Conservation (phyloP, 2,113 vertebrate species). For the Speoplatyrhinus poulsoni region DNA sequence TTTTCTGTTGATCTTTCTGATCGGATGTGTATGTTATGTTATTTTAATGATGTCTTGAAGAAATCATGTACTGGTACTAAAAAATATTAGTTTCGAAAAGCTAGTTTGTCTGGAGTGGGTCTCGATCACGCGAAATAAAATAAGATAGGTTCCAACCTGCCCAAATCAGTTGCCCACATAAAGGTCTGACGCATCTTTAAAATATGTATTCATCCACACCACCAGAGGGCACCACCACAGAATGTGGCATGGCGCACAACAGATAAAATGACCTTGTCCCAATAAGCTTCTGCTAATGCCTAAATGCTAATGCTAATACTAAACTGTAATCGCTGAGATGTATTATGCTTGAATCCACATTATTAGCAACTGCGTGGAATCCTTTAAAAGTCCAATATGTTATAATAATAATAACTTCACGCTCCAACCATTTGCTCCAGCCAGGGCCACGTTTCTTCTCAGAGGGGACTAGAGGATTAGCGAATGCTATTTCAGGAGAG, state of each 20-base stretch:
- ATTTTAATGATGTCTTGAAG: too few species aligned
- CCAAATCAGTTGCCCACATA: constrained; percentile 23
- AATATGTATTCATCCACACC: constrained; percentile 33
- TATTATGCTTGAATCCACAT: not conserved
- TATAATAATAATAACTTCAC: not conserved
- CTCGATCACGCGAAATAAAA: too few species aligned
- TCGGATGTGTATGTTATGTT: too few species aligned
- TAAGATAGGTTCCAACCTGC: constrained; percentile 5
- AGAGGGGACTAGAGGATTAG: constrained; percentile 52
- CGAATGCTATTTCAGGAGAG: constrained; percentile 71
- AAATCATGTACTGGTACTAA: too few species aligned
- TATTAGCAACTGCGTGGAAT: not conserved
- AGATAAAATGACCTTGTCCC: constrained; percentile 30
- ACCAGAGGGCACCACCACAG: constrained; percentile 69
- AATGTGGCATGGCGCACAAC: not conserved
- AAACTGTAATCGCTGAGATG: not conserved
- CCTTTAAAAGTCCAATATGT: constrained; percentile 1
- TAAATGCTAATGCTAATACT: not conserved
- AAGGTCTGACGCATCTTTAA: not conserved
- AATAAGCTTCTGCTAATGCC: not conserved
- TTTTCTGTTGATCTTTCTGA: too few species aligned
- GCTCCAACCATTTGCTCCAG: not conserved
- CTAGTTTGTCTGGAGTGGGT: too few species aligned
- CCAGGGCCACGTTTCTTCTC: constrained; percentile 27
- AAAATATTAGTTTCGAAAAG: too few species aligned